Evolutionary conservation across 2,113 vertebrate species (phyloP).

Genomic region (Sterna hirundo): DNA sequence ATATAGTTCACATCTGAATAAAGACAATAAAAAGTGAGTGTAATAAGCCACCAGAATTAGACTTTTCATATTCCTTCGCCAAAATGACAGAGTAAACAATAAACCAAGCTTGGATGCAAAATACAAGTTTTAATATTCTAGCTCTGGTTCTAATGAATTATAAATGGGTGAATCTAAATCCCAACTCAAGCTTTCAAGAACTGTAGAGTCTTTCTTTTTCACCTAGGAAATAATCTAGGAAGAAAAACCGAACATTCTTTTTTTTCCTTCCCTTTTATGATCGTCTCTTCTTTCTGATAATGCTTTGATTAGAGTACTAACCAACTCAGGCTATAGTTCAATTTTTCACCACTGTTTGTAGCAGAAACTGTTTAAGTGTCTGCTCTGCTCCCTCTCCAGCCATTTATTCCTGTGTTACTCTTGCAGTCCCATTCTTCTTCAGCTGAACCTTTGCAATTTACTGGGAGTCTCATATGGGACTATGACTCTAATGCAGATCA

Average conservation of each 20-base stretch:
- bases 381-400: background rate
- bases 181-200: background rate
- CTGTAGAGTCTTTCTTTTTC: background rate
- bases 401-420: background rate
- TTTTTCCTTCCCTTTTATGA: background rate
- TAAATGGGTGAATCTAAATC: background rate
- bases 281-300: background rate
- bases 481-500: background rate
- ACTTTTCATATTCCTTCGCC: background rate
- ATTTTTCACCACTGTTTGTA: background rate
- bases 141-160: background rate
- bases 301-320: background rate
- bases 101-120: background rate
- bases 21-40: background rate
- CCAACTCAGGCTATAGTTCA: background rate
- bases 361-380: background rate
- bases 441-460: background rate
- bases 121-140: background rate
- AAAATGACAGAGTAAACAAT: background rate
- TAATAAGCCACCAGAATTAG: background rate
- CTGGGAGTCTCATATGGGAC: background rate
- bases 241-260: background rate
- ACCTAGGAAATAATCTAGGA: background rate
- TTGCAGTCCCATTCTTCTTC: background rate
- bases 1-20: background rate